Evolutionary conservation across 2,797 vertebrate species (phyloP), one percentile per base, ranked within the genome.

Genomic region (Tenualosa thibaudeaui): DNA sequence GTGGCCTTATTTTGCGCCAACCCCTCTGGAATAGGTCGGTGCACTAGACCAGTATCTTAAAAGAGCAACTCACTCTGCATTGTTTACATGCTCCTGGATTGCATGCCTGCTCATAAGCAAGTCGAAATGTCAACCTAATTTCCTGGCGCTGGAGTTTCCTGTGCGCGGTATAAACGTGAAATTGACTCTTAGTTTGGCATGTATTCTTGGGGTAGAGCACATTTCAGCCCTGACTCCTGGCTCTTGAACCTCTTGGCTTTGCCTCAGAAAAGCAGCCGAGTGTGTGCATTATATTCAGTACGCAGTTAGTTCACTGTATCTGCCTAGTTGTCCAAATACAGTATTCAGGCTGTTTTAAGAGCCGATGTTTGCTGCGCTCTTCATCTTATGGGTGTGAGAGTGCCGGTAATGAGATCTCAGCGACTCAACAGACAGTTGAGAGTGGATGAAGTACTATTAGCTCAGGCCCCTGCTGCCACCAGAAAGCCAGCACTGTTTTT

Each of bases 181-280:
- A 75, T 37, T 75, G 68, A 31, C 68, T 75, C 68, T 75, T 75
- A 17, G 68, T 75, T 75, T 75, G 68, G 31, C 12, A 15, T 75
- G 68, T 75, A 8, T 75, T 7, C 68, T 75, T 75, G 40, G 31
- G 68, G 31, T 75, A 75, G 37, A 75, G 15, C 40, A 15, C 5
- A 43, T 43, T 43, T 43, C 37, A 65, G 10, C 31, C 31, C 65
- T 26, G 31, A 24, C 68, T 75, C 13, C 13, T 40, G 68, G 5
- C 68, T 40, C 37, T 37, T 75, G 31, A 1, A 15, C 31, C 17
- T 3, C 31, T 5, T 75, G 31, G 31, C 37, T 4, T 43, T 71
- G 26, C 65, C 12, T 31, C 37, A 0, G 17, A 75, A 75, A 40
- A 4, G 5, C 5, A 22, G 19, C 56, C 22, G 6, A 58, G 19